Evolutionary conservation across 2,888 invertebrate genomes (phyloP), one percentile per base, ranked within the genome.

Genomic region (Acanthosoma haemorrhoidale): DNA sequence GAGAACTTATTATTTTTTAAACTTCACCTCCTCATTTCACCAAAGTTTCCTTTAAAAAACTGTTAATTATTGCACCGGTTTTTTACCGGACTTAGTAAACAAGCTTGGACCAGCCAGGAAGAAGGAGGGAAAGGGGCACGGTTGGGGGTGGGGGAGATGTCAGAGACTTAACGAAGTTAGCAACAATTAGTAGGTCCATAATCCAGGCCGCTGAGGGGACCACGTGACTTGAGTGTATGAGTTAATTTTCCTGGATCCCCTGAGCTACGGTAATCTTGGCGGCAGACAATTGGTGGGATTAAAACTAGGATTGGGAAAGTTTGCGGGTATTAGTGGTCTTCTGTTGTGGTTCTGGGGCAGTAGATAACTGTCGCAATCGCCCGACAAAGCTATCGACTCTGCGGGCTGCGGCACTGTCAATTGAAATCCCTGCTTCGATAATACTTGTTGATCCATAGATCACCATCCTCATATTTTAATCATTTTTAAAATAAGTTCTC

Each of bases 281-380:
- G 32, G 36, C 61, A 66, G 41, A 66, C 39, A 41, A 41, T 41
- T 21, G 32, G 43, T 11, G 5, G 66, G 66, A 66, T 66, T 66
- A 66, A 66, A 66, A 66, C 43, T 66, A 34, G 66, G 51, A 66
- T 66, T 66, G 66, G 34, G 13, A 18, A 66, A 66, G 66, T 66
- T 66, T 41, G 43, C 16, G 31, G 9, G 66, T 21, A 21, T 43
- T 43, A 43, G 43, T 43, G 43, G 43, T 43, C 38, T 36, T 11
- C 9, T 36, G 11, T 36, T 36, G 9, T 36, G n/a, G n/a, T n/a
- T n/a, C n/a, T 43, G 21, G 25, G 43, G 21, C 21, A 21, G 43
- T 43, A 11, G 43, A 18, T 41, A 41, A 41, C 15, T n/a, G n/a
- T 18, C 4, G 41, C 16, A 13, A 16, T 41, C 41, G 16, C 6